phyloP scores from a whole-genome alignment of 2,797 vertebrate species.

The Gymnocypris eckloni region DNA sequence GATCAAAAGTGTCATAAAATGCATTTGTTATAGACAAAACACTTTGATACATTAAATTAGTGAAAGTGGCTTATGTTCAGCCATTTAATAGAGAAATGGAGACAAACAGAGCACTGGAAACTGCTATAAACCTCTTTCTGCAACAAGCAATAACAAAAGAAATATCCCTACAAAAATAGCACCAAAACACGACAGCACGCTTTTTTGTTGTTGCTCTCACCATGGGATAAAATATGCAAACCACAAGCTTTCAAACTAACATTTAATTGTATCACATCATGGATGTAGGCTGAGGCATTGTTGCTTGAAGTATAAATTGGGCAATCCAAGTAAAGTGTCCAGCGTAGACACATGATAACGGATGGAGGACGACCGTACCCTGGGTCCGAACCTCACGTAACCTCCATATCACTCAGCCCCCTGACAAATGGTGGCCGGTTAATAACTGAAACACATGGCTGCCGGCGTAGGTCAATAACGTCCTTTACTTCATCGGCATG shows the following conservation, averaged over 20 bases:
- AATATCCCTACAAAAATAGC: slow-evolving; percentile 19
- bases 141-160: slow-evolving; percentile 34
- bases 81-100: too few species aligned
- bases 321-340: slow-evolving; percentile 99
- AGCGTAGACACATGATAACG: slow-evolving; percentile 98
- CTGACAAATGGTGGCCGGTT: slow-evolving; percentile 98
- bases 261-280: slow-evolving; percentile 98
- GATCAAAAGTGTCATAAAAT: neutral
- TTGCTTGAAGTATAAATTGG: slow-evolving; percentile 99
- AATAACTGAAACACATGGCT: slow-evolving; percentile 99
- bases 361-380: slow-evolving; percentile 98
- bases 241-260: slow-evolving; percentile 91
- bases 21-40: neutral
- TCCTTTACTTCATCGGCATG: slow-evolving; percentile 80
- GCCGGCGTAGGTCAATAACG: slow-evolving; percentile 99
- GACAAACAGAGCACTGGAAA: too few species aligned
- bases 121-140: neutral
- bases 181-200: slow-evolving; percentile 38
- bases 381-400: slow-evolving; percentile 94
- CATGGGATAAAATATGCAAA: slow-evolving; percentile 82
- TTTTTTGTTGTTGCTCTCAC: neutral
- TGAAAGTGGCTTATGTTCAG: neutral
- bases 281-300: slow-evolving; percentile 93
- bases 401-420: slow-evolving; percentile 86
- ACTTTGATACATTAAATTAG: neutral